These are phyloP conservation scores for Leptopilina clavipes DNA, from an alignment of 1,140 invertebrate genomes.

Conservation along the genomic window DNA sequence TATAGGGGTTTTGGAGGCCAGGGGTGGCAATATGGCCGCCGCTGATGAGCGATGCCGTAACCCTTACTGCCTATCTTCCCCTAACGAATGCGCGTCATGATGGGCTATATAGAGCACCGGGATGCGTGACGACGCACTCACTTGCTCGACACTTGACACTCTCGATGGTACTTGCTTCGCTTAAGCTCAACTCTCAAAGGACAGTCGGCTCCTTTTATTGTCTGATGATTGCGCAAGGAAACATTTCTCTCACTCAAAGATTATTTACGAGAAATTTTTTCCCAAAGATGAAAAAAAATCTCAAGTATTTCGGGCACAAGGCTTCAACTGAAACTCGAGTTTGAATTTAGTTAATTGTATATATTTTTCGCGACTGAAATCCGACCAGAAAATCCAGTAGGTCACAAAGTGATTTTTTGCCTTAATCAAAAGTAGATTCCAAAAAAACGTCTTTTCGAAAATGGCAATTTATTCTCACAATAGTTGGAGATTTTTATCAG, in stretches of 20 bases:
- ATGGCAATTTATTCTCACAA: no score
- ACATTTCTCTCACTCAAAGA: not conserved
- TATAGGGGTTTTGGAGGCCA: conserved; percentile 48
- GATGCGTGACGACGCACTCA: conserved; percentile 27
- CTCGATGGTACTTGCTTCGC: conserved; percentile 19
- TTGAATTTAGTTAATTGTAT: no score
- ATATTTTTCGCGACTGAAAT: no score
- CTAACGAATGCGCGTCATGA: conserved; percentile 38
- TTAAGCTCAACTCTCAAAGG: conserved; percentile 7
- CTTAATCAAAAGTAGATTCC: no score
- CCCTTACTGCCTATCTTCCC: conserved; percentile 68
- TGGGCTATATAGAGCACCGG: conserved; percentile 10
- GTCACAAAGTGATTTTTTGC: no score
- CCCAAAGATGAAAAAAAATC: conserved; percentile 28
- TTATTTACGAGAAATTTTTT: conserved; percentile 2
- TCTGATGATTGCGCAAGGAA: conserved; percentile 22
- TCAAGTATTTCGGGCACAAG: no score
- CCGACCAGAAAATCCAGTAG: no score
- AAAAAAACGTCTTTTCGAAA: no score
- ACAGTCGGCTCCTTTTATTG: conserved; percentile 27
- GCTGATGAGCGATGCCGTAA: conserved; percentile 74
- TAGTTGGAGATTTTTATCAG: no score
- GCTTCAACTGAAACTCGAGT: no score
- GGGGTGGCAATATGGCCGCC: conserved; percentile 72
- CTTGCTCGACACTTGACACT: conserved; percentile 23